These are phyloP conservation scores for Tachystola acroxantha DNA, from an alignment of 2,888 invertebrate species.

Conservation along the genomic window DNA sequence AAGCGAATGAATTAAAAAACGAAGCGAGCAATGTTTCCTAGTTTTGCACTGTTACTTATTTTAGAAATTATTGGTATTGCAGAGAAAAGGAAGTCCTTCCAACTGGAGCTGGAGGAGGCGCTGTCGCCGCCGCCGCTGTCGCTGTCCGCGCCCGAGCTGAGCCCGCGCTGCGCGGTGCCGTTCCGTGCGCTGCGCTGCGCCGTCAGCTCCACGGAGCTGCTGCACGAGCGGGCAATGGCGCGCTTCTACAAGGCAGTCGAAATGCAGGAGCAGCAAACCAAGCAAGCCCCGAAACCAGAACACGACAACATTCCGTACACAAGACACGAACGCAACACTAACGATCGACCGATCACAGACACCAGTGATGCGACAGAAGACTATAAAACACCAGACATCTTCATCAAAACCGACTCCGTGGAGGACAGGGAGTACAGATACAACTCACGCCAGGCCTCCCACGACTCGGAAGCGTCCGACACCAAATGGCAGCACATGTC, in stretches of 20 bases:
- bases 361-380: slow-evolving; percentile 6
- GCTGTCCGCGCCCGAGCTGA: slow-evolving; percentile 88
- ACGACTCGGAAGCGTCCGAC: slow-evolving; percentile 45
- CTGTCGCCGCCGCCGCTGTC: slow-evolving; percentile 88
- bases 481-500: slow-evolving; percentile 66
- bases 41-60: too few species aligned
- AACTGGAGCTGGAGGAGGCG: slow-evolving; percentile 81
- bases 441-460: slow-evolving; percentile 39
- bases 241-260: slow-evolving; percentile 88
- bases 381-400: slow-evolving; percentile 33
- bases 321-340: slow-evolving; percentile 23
- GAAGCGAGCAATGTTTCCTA: too few species aligned
- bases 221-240: slow-evolving; percentile 90
- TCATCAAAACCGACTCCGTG: slow-evolving; percentile 51
- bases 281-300: slow-evolving; percentile 33
- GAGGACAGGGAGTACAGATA: slow-evolving; percentile 44
- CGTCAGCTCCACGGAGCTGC: slow-evolving; percentile 89
- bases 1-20: too few species aligned
- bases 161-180: slow-evolving; percentile 64
- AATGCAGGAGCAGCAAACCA: slow-evolving; percentile 82
- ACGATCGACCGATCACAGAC: slow-evolving; percentile 22
- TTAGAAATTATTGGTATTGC: slow-evolving; percentile 20
- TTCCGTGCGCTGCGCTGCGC: slow-evolving; percentile 83
- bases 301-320: slow-evolving; percentile 57
- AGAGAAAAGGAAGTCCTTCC: slow-evolving; percentile 78